Evolutionary conservation across 1,140 invertebrate genomes (phyloP), one percentile per base, ranked within the genome.

Genomic region (Ooceraea biroi): DNA sequence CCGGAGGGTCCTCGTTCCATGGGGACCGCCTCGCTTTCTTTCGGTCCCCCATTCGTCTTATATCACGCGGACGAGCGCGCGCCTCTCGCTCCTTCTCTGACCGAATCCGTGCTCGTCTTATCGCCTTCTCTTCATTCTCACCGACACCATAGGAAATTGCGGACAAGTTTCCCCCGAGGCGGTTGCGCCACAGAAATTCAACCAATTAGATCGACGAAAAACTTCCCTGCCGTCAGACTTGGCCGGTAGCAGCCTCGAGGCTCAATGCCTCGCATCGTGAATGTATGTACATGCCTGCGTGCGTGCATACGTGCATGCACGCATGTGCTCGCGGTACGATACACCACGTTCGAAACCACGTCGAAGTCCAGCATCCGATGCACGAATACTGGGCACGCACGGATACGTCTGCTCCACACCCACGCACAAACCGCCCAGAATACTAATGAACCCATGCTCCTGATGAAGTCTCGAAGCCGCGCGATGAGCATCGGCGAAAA

Each of bases 151-250:
- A 85, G 68, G 86, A 88, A 91, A 91, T 91, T 91, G 85, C 91
- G 71, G 82, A 82, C 60, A 91, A 93, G 89, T 92, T 92, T 91
- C 85, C 68, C 71, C 36, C 66, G 55, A 78, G 83, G 84, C 30
- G 72, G 68, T 69, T 86, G 82, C 88, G 72, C 76, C 77, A 88
- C 88, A 88, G 88, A 92, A 91, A 91, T 92, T 92, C 73, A 66
- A 85, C 84, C 85, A 91, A 92, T 92, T 92, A 92, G 65, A 87
- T 85, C 61, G 65, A 52, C 72, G 50, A 77, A 88, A 88, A 90
- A 86, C 90, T 91, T 83, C 55, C 48, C 36, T 69, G 17, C 48
- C 60, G 48, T 17, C 25, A 61, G 44, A 63, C 80, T 71, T 66
- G 78, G 68, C 65, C 27, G 58, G 30, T 41, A 22, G 44, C 30